Evolutionary conservation across 1,140 invertebrate genomes (phyloP).

Genomic region (Acyrthosiphon pisum): DNA sequence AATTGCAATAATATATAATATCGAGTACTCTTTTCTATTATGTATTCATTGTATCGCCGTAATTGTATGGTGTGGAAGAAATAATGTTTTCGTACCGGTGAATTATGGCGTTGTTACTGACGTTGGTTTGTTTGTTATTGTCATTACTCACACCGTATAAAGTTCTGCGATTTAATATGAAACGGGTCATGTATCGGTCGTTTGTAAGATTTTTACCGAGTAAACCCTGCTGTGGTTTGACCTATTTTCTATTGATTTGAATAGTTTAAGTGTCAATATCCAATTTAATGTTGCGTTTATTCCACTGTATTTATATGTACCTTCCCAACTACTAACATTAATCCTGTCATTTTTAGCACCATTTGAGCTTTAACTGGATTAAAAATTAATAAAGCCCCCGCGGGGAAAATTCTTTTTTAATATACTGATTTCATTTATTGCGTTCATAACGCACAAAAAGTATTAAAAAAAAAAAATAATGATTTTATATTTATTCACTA

Average conservation of each 20-base stretch:
- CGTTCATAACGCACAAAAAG: neutral
- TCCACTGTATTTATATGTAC: neutral
- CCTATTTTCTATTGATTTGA: constrained; percentile 14
- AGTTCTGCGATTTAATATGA: neutral
- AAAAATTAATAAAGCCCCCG: neutral
- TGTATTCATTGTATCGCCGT: neutral
- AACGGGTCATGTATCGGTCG: neutral
- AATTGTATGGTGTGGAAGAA: neutral
- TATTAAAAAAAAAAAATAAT: neutral
- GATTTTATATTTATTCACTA: neutral
- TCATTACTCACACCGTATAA: neutral
- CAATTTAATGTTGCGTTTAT: neutral
- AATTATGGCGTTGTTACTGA: neutral
- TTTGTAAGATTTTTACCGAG: neutral
- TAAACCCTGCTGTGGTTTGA: neutral
- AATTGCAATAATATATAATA: neutral
- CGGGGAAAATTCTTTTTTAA: neutral
- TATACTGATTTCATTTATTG: neutral
- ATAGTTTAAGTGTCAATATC: neutral
- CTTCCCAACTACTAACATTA: neutral
- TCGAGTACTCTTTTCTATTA: neutral
- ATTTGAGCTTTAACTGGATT: constrained; percentile 10
- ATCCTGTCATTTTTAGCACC: neutral
- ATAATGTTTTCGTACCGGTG: neutral
- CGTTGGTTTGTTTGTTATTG: neutral